These are phyloP conservation scores for Diplolepis rosae DNA, from an alignment of 2,888 invertebrate species.

Conservation along the genomic window DNA sequence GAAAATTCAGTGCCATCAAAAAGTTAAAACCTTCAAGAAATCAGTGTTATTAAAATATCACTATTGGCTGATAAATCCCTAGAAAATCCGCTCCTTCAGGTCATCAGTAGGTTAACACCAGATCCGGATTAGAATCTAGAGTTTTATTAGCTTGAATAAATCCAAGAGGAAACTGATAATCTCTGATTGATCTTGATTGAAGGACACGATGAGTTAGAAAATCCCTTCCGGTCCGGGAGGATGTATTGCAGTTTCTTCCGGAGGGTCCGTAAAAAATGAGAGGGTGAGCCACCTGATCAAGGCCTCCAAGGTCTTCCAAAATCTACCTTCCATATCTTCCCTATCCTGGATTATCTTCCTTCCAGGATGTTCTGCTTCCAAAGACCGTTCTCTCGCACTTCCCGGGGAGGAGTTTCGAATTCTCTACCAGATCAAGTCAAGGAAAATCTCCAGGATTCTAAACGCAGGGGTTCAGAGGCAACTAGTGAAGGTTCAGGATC, in stretches of 20 bases:
- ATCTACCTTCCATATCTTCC: background rate
- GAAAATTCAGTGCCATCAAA: too few species aligned
- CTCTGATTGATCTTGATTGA: too few species aligned
- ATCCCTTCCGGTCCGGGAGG: conserved; percentile 30
- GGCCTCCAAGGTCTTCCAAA: conserved; percentile 1
- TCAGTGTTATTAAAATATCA: conserved; percentile 32
- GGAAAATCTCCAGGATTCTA: conserved; percentile 47
- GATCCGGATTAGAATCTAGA: too few species aligned
- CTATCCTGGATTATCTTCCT: background rate
- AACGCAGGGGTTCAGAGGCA: conserved; percentile 65
- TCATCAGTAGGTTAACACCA: too few species aligned
- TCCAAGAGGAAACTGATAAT: too few species aligned
- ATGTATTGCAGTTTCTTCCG: conserved; percentile 54
- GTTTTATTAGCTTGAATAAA: too few species aligned
- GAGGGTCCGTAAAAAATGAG: conserved; percentile 60
- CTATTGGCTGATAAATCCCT: too few species aligned
- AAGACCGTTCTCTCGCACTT: conserved; percentile 69
- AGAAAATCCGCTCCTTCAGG: too few species aligned
- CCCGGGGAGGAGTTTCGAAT: conserved; percentile 56
- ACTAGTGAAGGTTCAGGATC: conserved; percentile 67
- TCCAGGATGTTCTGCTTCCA: conserved; percentile 72
- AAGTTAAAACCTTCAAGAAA: too few species aligned
- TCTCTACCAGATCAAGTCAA: conserved; percentile 43
- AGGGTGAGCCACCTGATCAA: background rate
- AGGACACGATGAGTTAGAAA: conserved; percentile 9